Percentiles rank a stretch among this genome's conserved stretches.
These are phyloP conservation scores for Drosophila rubida DNA, from an alignment of 2,888 invertebrate species.

Conservation along the genomic window DNA sequence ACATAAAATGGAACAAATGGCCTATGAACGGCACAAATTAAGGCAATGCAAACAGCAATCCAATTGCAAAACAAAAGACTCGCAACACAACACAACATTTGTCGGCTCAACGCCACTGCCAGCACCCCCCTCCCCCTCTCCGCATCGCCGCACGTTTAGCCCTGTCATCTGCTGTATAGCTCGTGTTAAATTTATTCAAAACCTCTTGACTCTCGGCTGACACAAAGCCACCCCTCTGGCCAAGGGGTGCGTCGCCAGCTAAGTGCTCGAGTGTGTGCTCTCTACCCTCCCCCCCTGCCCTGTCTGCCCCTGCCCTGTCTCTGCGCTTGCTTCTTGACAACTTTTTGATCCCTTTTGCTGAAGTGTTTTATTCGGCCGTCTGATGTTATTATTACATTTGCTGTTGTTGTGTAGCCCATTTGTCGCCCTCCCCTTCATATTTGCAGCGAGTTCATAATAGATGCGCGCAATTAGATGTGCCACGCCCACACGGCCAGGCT, in stretches of 20 bases:
- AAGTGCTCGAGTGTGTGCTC: constrained; percentile 54
- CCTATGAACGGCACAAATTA: constrained; percentile 77
- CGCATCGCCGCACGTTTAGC: neutral
- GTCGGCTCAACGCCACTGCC: constrained; percentile 57
- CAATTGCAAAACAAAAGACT: constrained; percentile 71
- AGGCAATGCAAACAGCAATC: constrained; percentile 73
- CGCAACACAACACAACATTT: constrained; percentile 63
- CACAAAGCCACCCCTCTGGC: constrained; percentile 57
- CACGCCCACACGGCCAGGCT: constrained; percentile 63
- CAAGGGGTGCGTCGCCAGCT: constrained; percentile 56
- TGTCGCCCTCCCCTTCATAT: constrained; percentile 62
- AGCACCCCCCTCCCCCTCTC: neutral
- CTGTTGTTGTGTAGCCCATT: constrained; percentile 64
- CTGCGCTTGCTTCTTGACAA: constrained; percentile 23
- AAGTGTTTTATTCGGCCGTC: constrained; percentile 45
- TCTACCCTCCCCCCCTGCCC: neutral
- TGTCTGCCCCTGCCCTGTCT: neutral
- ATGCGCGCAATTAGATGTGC: constrained; percentile 67
- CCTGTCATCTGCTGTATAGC: constrained; percentile 70
- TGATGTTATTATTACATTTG: constrained; percentile 77
- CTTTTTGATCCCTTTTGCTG: constrained; percentile 63
- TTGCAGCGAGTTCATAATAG: constrained; percentile 58
- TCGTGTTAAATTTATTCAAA: constrained; percentile 81
- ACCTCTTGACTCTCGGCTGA: constrained; percentile 79
- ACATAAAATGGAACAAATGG: constrained; percentile 80